These are phyloP conservation scores for Catharus minimus DNA, from an alignment of 2,113 vertebrate genomes.

Conservation along the genomic window DNA sequence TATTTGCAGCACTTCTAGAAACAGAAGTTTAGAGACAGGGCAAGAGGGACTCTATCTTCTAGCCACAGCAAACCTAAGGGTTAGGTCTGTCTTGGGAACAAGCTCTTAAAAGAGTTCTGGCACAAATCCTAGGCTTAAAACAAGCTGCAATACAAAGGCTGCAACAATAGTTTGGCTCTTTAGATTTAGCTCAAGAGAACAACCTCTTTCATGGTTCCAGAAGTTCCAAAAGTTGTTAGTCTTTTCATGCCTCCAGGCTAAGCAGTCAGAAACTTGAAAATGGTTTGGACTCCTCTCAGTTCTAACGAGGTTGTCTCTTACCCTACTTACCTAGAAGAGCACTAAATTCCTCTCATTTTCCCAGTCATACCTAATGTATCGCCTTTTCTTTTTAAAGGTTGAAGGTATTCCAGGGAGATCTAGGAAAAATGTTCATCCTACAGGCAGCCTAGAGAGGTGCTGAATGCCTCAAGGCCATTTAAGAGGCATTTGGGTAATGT, in stretches of 20 bases:
- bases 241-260: not conserved
- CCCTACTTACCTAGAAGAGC: not conserved
- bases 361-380: not conserved
- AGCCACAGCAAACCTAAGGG: not conserved
- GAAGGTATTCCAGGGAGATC: not conserved
- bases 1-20: not conserved
- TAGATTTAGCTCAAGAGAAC: not conserved
- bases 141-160: not conserved
- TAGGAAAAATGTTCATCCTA: not conserved
- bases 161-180: not conserved
- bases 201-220: not conserved
- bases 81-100: not conserved
- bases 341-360: not conserved
- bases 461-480: not conserved
- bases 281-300: not conserved
- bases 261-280: not conserved
- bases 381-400: not conserved
- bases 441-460: not conserved
- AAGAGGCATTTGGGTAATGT: not conserved
- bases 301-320: not conserved
- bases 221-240: not conserved
- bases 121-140: not conserved
- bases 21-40: not conserved
- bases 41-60: not conserved
- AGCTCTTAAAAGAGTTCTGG: not conserved